Percentiles rank a stretch among this genome's conserved stretches.
phyloP scores from a whole-genome alignment of 2,113 vertebrate genomes.

The Acanthochromis polyacanthus region DNA sequence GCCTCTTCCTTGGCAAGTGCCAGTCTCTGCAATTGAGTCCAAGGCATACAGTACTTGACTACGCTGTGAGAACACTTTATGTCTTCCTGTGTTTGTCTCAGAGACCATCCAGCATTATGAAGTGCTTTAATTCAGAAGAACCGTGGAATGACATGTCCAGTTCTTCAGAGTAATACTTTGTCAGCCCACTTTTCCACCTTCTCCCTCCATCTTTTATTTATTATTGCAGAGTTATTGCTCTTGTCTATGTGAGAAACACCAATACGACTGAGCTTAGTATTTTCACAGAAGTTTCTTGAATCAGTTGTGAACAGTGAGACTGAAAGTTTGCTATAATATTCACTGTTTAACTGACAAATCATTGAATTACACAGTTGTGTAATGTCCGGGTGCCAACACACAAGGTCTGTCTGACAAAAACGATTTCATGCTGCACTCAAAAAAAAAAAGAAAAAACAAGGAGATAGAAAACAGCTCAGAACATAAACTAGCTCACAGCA shows the following conservation, averaged over 20 bases:
- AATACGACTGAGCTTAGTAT: neutral
- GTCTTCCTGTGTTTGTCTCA: too few species aligned
- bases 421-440: constrained; percentile 45
- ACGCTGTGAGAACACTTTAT: too few species aligned
- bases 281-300: constrained; percentile 6
- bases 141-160: too few species aligned
- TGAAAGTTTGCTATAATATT: constrained; percentile 29
- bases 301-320: neutral
- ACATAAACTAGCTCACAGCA: neutral
- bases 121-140: neutral
- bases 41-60: too few species aligned
- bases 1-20: too few species aligned
- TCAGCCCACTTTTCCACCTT: too few species aligned
- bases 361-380: constrained; percentile 69
- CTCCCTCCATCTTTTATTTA: too few species aligned
- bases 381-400: constrained; percentile 56
- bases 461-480: constrained; percentile 33
- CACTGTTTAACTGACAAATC: constrained; percentile 41
- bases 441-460: constrained; percentile 40
- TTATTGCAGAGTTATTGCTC: neutral
- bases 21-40: too few species aligned
- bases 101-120: too few species aligned
- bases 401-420: constrained; percentile 67
- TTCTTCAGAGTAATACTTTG: too few species aligned
- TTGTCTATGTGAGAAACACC: neutral